These are phyloP conservation scores for Hylaea fasciaria DNA, from an alignment of 2,888 invertebrate species.

Conservation along the genomic window DNA sequence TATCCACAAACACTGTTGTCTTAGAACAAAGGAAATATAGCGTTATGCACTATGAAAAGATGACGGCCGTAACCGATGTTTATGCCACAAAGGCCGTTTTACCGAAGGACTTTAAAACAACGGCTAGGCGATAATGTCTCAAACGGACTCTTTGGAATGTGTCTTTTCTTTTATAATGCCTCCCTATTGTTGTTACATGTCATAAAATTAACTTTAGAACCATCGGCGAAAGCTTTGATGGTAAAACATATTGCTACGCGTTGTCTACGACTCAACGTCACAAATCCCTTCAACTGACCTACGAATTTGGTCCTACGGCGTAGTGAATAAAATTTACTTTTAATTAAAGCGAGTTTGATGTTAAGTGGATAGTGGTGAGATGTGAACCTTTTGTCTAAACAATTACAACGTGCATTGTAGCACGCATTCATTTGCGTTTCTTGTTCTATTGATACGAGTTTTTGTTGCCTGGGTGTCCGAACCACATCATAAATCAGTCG, in stretches of 20 bases:
- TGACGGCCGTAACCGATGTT: constrained; percentile 22
- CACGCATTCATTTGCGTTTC: constrained; percentile 79
- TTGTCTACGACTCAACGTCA: constrained; percentile 33
- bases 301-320: constrained; percentile 23
- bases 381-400: constrained; percentile 77
- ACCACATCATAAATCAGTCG: constrained; percentile 82
- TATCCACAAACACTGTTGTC: constrained; percentile 40
- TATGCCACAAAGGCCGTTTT: constrained; percentile 32
- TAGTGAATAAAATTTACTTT: background rate
- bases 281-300: constrained; percentile 30
- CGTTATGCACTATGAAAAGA: constrained; percentile 33
- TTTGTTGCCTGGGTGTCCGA: constrained; percentile 79
- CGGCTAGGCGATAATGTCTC: constrained; percentile 55
- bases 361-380: constrained; percentile 43
- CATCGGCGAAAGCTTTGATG: constrained; percentile 79
- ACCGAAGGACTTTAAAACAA: constrained; percentile 47
- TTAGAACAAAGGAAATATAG: constrained; percentile 33
- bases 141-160: constrained; percentile 66
- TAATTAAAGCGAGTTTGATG: constrained; percentile 15
- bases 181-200: constrained; percentile 71
- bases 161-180: constrained; percentile 72
- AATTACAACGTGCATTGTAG: constrained; percentile 81
- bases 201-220: constrained; percentile 80
- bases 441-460: constrained; percentile 78
- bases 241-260: constrained; percentile 65